phyloP scores from a whole-genome alignment of 2,797 vertebrate species.

The Poecilia velifera region DNA sequence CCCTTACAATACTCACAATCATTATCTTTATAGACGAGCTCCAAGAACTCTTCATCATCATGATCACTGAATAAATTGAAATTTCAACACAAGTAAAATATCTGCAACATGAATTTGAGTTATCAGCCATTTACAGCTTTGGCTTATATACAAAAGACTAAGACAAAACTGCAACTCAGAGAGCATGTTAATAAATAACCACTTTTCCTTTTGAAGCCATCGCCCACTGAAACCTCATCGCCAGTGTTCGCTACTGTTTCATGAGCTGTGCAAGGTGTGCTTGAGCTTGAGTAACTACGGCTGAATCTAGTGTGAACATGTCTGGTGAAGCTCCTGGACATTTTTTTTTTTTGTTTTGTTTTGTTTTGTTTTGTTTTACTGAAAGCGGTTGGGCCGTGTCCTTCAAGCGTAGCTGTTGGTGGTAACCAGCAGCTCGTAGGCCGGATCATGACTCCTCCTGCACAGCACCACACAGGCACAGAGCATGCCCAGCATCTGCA shows the following conservation, averaged over 20 bases:
- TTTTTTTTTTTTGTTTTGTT: constrained; percentile 1
- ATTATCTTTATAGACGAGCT: constrained; percentile 35
- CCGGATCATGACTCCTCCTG: constrained; percentile 93
- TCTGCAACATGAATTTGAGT: constrained; percentile 42
- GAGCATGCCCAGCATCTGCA: constrained; percentile 96
- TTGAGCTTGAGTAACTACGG: constrained; percentile 80
- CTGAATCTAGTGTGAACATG: constrained; percentile 71
- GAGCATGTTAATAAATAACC: constrained; percentile 78
- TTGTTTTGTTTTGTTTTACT: constrained; percentile 39
- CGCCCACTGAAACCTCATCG: constrained; percentile 64
- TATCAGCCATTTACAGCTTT: constrained; percentile 64
- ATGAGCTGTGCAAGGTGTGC: constrained; percentile 81
- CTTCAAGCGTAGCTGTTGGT: constrained; percentile 93
- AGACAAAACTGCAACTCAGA: constrained; percentile 64
- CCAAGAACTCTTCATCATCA: constrained; percentile 21
- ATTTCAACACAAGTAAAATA: constrained; percentile 31
- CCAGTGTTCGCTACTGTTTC: constrained; percentile 79
- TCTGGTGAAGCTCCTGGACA: constrained; percentile 76
- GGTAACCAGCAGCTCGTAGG: constrained; percentile 95
- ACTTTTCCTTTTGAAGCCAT: constrained; percentile 35
- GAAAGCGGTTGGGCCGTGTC: constrained; percentile 42
- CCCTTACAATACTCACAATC: constrained; percentile 47
- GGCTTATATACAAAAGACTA: constrained; percentile 54
- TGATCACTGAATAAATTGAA: constrained; percentile 33
- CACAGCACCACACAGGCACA: constrained; percentile 96